phyloP scores from a whole-genome alignment of 1,140 invertebrate species.

The Rhopalosiphum maidis region DNA sequence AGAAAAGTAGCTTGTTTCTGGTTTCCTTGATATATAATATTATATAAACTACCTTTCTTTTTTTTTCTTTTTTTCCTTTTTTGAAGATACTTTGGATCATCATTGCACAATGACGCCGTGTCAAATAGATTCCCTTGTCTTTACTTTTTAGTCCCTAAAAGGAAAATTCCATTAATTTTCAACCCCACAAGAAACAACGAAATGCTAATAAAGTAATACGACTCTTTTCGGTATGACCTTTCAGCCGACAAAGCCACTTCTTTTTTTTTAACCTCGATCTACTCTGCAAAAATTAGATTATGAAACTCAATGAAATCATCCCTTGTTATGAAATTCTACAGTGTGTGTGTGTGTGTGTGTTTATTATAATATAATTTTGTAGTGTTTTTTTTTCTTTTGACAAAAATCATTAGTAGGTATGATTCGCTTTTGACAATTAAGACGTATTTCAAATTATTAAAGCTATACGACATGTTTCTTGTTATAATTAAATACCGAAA shows the following conservation, averaged over 20 bases:
- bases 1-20: not conserved
- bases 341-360: not conserved
- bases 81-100: not conserved
- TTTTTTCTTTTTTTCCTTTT: not conserved
- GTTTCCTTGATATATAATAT: not conserved
- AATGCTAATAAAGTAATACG: slow-evolving; percentile 47
- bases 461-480: not conserved
- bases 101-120: not conserved
- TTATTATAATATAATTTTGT: not conserved
- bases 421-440: not conserved
- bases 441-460: not conserved
- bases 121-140: not conserved
- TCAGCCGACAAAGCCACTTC: not conserved
- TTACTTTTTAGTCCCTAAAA: not conserved
- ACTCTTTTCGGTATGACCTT: slow-evolving; percentile 34
- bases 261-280: not conserved
- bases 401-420: not conserved
- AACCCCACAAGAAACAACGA: not conserved
- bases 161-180: slow-evolving; percentile 38
- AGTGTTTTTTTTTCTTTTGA: not conserved
- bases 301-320: slow-evolving; percentile 21
- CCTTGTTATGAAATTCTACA: not conserved
- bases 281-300: slow-evolving; percentile 6
- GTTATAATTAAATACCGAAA: no score
- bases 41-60: not conserved